Evolutionary conservation across 2,888 invertebrate species (phyloP).

Genomic region (Cryptocheilus praepositus): DNA sequence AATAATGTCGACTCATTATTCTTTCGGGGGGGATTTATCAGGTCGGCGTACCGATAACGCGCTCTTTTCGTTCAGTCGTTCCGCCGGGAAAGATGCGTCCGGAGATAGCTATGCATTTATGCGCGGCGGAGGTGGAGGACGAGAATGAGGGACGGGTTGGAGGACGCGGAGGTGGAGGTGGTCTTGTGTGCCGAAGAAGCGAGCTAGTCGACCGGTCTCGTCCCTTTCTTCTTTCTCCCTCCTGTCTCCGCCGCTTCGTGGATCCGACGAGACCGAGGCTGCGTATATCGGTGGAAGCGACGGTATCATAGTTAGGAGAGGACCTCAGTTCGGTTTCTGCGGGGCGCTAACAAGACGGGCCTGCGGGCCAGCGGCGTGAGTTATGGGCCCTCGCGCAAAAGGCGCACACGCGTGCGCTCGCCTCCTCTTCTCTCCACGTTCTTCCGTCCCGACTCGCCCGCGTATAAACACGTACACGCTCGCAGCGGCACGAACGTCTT

Average conservation of each 20-base stretch:
- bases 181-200: conserved; percentile 25
- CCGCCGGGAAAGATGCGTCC: conserved; percentile 62
- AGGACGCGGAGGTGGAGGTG: conserved; percentile 18
- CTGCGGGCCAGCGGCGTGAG: conserved; percentile 63
- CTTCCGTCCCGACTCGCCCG: not conserved
- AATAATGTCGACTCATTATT: conserved; percentile 72
- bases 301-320: conserved; percentile 60
- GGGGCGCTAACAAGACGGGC: conserved; percentile 70
- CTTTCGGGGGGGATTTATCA: conserved; percentile 64
- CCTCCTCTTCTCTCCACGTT: not conserved
- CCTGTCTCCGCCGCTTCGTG: conserved; percentile 16
- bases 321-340: conserved; percentile 53
- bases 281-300: conserved; percentile 50
- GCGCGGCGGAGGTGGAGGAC: conserved; percentile 51
- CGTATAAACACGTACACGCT: conserved; percentile 12
- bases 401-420: conserved; percentile 25
- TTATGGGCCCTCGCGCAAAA: conserved; percentile 65
- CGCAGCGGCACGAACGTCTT: conserved; percentile 27
- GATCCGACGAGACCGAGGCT: conserved; percentile 8
- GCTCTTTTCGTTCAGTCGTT: conserved; percentile 65
- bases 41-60: conserved; percentile 67
- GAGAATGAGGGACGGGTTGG: conserved; percentile 24
- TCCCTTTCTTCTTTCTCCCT: conserved; percentile 15
- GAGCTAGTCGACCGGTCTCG: conserved; percentile 4
- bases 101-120: conserved; percentile 68